Evolutionary conservation across 64 coral and sea anemone genomes (phyloP).

Genomic region (Pocillopora verrucosa): DNA sequence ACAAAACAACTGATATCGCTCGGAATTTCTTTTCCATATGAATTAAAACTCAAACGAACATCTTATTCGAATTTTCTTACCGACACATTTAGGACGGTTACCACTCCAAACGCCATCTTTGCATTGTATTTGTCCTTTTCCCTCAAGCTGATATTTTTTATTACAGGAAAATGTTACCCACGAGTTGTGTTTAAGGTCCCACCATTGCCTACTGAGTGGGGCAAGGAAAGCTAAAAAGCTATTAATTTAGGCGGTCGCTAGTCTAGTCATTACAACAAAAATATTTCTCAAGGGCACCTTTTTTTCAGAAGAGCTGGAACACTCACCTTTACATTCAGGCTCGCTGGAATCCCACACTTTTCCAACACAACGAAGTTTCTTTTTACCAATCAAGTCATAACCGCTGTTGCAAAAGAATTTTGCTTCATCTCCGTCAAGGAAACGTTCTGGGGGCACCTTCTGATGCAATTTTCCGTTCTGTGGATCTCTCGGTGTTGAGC

Average conservation of each 20-base stretch:
- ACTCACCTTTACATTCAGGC: slow-evolving; percentile 38
- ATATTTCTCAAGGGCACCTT: too few species aligned
- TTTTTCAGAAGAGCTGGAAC: too few species aligned
- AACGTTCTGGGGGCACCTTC: background rate
- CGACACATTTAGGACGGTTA: background rate
- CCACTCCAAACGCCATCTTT: background rate
- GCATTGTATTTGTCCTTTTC: background rate
- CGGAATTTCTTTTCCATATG: too few species aligned
- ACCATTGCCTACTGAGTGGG: too few species aligned
- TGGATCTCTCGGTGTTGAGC: background rate
- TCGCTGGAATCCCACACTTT: background rate
- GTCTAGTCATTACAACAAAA: too few species aligned
- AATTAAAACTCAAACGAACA: too few species aligned
- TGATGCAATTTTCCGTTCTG: background rate
- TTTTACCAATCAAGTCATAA: background rate
- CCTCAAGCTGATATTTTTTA: background rate
- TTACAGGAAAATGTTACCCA: background rate
- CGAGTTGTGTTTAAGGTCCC: background rate
- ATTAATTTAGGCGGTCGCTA: too few species aligned
- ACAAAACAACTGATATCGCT: too few species aligned
- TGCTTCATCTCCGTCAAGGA: slow-evolving; percentile 35
- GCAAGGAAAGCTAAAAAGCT: too few species aligned
- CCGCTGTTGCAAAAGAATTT: background rate
- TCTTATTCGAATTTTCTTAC: background rate
- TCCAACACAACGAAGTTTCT: background rate